Percentiles rank a stretch among this genome's conserved stretches.
These are phyloP conservation scores for Champsocephalus gunnari DNA, from an alignment of 2,797 vertebrate species.

Conservation along the genomic window DNA sequence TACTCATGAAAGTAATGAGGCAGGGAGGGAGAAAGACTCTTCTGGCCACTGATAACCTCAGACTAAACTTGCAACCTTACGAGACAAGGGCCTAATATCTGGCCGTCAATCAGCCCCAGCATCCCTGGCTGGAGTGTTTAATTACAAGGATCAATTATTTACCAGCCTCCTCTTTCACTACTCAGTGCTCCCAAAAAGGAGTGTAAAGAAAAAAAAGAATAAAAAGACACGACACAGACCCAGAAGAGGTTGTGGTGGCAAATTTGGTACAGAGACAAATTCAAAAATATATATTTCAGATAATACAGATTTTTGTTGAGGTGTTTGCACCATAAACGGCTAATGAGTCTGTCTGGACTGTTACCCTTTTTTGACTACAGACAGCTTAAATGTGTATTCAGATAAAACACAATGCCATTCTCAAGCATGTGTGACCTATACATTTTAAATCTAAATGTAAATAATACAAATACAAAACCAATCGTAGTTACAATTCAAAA, in stretches of 20 bases:
- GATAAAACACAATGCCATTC: neutral
- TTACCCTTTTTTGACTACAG: neutral
- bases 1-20: conserved; percentile 89
- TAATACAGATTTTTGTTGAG: neutral
- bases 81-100: conserved; percentile 89
- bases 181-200: conserved; percentile 80
- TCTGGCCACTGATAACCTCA: conserved; percentile 88
- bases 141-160: conserved; percentile 91
- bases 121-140: conserved; percentile 88
- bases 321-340: conserved; percentile 9
- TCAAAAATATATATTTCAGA: conserved; percentile 5
- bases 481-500: neutral
- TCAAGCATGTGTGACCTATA: neutral
- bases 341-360: neutral
- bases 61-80: conserved; percentile 88
- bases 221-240: conserved; percentile 56
- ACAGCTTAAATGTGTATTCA: neutral
- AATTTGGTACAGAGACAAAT: conserved; percentile 39
- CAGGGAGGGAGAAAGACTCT: conserved; percentile 83
- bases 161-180: conserved; percentile 88
- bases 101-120: conserved; percentile 87
- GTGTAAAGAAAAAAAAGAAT: conserved; percentile 65
- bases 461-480: neutral
- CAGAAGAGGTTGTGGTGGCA: conserved; percentile 47
- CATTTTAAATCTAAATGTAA: neutral